Evolutionary conservation across 2,113 vertebrate species (phyloP).

Genomic region (Clarias magur): DNA sequence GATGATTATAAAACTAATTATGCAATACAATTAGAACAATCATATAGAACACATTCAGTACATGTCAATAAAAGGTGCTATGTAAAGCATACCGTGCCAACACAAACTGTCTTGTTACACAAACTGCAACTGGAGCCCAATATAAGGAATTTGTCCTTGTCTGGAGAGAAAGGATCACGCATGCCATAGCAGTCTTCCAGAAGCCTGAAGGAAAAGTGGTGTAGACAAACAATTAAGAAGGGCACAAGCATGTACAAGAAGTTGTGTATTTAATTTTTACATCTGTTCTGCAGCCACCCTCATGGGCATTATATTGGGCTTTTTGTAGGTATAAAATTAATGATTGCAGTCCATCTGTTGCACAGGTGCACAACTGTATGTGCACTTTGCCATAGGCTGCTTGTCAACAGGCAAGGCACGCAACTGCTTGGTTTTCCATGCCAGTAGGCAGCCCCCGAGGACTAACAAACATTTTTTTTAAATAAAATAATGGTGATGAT

Average conservation of each 20-base stretch:
- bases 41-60: background rate
- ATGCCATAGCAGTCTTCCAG: slow-evolving; percentile 85
- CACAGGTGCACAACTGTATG: background rate
- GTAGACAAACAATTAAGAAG: background rate
- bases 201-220: slow-evolving; percentile 66
- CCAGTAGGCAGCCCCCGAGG: too few relatives aligned
- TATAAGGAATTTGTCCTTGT: slow-evolving; percentile 81
- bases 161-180: slow-evolving; percentile 82
- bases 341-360: background rate
- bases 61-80: background rate
- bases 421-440: too few relatives aligned
- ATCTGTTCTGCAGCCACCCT: background rate
- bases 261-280: background rate
- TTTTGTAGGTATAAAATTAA: background rate
- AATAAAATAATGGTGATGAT: too few relatives aligned
- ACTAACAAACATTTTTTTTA: too few relatives aligned
- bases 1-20: background rate
- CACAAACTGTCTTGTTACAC: slow-evolving; percentile 78
- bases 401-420: too few relatives aligned
- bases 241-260: background rate
- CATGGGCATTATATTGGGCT: background rate
- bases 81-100: slow-evolving; percentile 73
- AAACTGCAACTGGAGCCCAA: slow-evolving; percentile 79
- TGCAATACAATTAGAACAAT: background rate
- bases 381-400: background rate